phyloP scores from a whole-genome alignment of 2,113 vertebrate species.

The Pteruthius melanotis region DNA sequence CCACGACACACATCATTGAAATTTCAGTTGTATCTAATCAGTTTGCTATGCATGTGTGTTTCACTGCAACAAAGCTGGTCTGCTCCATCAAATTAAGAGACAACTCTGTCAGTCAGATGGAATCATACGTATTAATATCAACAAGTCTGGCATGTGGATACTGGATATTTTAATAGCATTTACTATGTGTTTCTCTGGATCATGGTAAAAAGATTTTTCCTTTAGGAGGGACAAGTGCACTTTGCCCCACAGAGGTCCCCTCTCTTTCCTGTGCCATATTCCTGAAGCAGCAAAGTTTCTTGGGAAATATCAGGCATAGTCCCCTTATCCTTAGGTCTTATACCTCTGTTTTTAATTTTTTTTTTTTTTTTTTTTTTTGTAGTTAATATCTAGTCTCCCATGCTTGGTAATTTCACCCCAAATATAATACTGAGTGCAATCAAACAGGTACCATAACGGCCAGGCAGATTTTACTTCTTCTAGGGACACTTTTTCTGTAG shows the following conservation, averaged over 20 bases:
- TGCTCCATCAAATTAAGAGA: background rate
- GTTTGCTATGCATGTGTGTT: background rate
- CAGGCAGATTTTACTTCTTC: background rate
- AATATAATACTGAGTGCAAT: background rate
- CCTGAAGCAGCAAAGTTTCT: background rate
- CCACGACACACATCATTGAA: background rate
- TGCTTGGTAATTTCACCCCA: background rate
- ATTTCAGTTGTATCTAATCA: background rate
- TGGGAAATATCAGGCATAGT: background rate
- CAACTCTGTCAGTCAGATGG: background rate
- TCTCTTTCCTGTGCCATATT: background rate
- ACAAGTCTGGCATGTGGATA: background rate
- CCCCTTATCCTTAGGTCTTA: background rate
- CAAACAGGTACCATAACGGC: background rate
- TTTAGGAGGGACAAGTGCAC: background rate
- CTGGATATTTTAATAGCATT: background rate
- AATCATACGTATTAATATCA: rapidly evolving
- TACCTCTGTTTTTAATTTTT: background rate
- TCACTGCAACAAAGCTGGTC: background rate
- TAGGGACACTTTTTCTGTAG: background rate
- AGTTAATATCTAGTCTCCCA: background rate
- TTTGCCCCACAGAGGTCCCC: background rate
- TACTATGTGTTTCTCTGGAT: background rate
- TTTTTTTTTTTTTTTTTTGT: background rate
- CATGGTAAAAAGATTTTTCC: background rate